Base-by-base conservation (phyloP, 2,888 invertebrate species). In the Lasioglossum figueresi region DNA sequence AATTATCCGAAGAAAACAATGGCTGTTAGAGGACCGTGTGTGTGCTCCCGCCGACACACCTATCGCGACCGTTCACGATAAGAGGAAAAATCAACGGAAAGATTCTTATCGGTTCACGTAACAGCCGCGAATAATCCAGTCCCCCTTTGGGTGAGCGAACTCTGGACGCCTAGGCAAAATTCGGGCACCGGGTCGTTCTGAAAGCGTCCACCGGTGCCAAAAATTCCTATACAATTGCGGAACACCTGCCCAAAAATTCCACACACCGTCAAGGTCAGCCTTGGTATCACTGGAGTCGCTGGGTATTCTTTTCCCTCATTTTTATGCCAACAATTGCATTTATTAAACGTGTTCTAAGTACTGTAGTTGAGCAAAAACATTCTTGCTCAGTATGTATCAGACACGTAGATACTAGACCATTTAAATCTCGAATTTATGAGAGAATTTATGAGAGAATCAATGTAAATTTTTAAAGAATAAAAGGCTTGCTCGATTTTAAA, bases 81-180 rank as follows among this genome's bases (percentile, higher is more conserved):
- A 89, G 88, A 12, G 43, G 63, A 77, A 80, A 76, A 87, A 87
- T 83, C 63, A 63, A 31, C 63, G 80, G 74, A 71, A 48, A 82
- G 84, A 89, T 89, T 78, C 86, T 89, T 89, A 89, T 89, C 89
- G 70, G 70, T 34, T 70, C 45, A 82, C 83, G 84, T 89, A 89
- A 89, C 68, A n/a, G 81, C 80, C 75, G 79, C 78, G 82, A 84
- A 83, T 82, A 86, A 89, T 84, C 84, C 56, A 27, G 43, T 31
- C 34, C n/a, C 31, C 37, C 85, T 19, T 12, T n/a, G 37, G 89
- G 89, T 89, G 85, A 88, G 63, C 89, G 89, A 89, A 89, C 89
- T 75, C 77, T 68, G 23, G 19, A 34, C 71, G 76, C 56, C 4
- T 23, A 68, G 10, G 5, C 34, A 23, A 68, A 68, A 37, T 68